A percentile compares a stretch with the other conserved stretches of the same genome.
Evolutionary conservation across 2,888 invertebrate species (phyloP).

Genomic region (Caradrina clavipalpis): DNA sequence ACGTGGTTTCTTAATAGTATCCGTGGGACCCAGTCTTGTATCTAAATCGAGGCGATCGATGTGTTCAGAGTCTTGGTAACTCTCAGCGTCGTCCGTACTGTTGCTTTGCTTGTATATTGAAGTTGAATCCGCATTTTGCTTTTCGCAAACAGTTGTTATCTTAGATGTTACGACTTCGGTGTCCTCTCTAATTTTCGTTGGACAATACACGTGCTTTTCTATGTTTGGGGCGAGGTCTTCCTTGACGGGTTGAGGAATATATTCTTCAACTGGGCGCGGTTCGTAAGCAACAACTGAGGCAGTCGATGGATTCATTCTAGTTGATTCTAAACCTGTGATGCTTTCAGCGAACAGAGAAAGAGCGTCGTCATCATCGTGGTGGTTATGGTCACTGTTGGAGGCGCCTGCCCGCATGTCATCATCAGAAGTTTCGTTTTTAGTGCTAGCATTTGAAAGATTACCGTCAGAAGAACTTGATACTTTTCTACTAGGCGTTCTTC

Average conservation of each 20-base stretch:
- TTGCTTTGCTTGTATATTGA: conserved; percentile 69
- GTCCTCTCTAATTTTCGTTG: conserved; percentile 66
- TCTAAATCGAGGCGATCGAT: conserved; percentile 48
- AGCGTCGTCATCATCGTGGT: conserved; percentile 78
- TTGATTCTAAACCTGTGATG: conserved; percentile 79
- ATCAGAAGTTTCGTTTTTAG: conserved; percentile 13
- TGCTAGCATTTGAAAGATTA: conserved; percentile 24
- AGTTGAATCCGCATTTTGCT: conserved; percentile 81
- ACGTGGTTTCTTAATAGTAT: conserved; percentile 31
- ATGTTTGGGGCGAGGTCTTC: conserved; percentile 17
- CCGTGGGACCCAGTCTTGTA: conserved; percentile 19
- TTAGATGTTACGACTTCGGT: conserved; percentile 20
- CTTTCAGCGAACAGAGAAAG: conserved; percentile 85
- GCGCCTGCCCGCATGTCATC: conserved; percentile 18
- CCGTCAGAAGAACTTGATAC: conserved; percentile 36
- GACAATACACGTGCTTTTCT: conserved; percentile 67
- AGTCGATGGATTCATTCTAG: conserved; percentile 61
- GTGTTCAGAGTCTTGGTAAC: conserved; percentile 25
- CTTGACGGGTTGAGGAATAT: conserved; percentile 70
- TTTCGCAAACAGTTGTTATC: conserved; percentile 70
- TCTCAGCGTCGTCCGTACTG: conserved; percentile 39
- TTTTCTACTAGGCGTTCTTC: conserved; percentile 25
- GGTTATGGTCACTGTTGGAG: conserved; percentile 43
- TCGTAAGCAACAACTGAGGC: conserved; percentile 15
- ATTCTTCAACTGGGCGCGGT: conserved; percentile 68